Base-by-base conservation (phyloP, 2,888 invertebrate species). In the Aricia artaxerxes region DNA sequence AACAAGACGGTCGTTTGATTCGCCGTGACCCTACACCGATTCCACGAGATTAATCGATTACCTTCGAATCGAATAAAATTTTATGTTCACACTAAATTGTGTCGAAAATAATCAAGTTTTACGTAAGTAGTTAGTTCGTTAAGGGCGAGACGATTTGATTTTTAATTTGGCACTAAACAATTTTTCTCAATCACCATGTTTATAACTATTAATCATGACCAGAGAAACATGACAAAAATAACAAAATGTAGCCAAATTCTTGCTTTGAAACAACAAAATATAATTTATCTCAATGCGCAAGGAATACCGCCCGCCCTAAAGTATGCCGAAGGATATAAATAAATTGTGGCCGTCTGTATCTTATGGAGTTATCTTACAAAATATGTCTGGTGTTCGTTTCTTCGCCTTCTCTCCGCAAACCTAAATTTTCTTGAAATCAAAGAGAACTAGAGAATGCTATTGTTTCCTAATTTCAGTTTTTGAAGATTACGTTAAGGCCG, bases 271-370 rank as follows among this genome's bases (percentile, higher is more conserved):
- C 69, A 49, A 73, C 24, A 24, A 24, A 73, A 73, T 73, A 73
- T 24, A n/a, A 49, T 75, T 24, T 11, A 49, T 40, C 40, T 40
- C 11, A 75, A 76, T 88, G 89, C 89, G 88, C 88, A 86, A 84
- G 87, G 87, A 89, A 90, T 89, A 87, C 91, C 85, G 88, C 88
- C 89, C 88, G 83, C 86, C 86, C 85, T 88, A 87, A 88, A 88
- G 84, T 87, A 88, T 76, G 53, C 53, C 57, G 85, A 86, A 85
- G 86, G 84, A 88, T 90, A 91, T 90, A 91, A 91, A 91, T 91
- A 91, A 88, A 87, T 84, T 81, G 82, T 84, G 83, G 81, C 86
- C 85, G 87, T 86, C 87, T 84, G 84, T 87, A 87, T 88, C 86
- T 87, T 84, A 84, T 84, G 85, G 85, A 88, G 88, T 88, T 88